These are phyloP conservation scores for Phoxinus phoxinus DNA, from an alignment of 2,113 vertebrate species.

Conservation along the genomic window DNA sequence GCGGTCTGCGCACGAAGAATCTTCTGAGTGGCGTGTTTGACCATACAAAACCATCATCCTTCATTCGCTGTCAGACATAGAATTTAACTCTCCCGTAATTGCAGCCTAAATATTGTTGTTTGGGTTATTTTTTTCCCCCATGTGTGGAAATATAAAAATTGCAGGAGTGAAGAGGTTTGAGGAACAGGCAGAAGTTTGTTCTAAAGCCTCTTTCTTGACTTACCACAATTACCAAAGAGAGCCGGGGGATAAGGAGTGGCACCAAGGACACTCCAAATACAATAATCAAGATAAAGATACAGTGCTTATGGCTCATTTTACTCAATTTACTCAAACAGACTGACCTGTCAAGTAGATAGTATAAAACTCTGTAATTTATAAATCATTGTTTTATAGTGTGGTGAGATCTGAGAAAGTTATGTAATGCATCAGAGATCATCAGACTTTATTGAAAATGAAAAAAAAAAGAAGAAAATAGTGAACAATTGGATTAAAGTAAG, in stretches of 20 bases:
- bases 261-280: conserved; percentile 52
- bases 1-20: conserved; percentile 32
- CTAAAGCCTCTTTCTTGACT: conserved; percentile 38
- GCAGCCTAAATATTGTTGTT: conserved; percentile 42
- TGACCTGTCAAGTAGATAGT: not conserved
- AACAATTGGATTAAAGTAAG: not conserved
- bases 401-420: not conserved
- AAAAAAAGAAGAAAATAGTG: not conserved
- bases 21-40: conserved; percentile 43
- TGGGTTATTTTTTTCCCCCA: conserved; percentile 40
- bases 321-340: not conserved
- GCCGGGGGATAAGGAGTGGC: conserved; percentile 44
- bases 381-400: not conserved
- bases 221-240: conserved; percentile 47
- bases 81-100: conserved; percentile 52
- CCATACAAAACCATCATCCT: conserved; percentile 42
- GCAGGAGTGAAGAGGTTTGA: conserved; percentile 35
- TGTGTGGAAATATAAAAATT: conserved; percentile 54
- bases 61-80: conserved; percentile 47
- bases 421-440: not conserved
- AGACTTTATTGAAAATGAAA: not conserved
- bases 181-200: conserved; percentile 54
- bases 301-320: conserved; percentile 31
- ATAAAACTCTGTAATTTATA: not conserved
- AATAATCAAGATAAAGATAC: conserved; percentile 55